Conservation (phyloP, 2,113 vertebrate species). For the Craseonycteris thonglongyai region DNA sequence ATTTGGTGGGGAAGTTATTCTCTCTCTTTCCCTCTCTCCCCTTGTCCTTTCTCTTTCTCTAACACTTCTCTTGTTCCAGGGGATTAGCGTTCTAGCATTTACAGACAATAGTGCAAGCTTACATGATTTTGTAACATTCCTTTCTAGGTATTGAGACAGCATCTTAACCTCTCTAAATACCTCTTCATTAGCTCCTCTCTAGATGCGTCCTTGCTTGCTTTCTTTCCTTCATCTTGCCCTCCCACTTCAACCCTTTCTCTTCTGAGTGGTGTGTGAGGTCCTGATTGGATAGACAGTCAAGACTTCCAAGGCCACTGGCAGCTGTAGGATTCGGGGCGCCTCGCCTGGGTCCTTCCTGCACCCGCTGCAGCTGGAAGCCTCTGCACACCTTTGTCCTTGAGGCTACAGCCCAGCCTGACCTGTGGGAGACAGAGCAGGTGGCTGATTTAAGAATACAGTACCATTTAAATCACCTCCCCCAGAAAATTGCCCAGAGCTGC, state of each 20-base stretch:
- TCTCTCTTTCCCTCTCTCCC: not conserved
- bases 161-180: not conserved
- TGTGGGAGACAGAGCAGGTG: no score
- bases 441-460: not conserved
- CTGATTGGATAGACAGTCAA: not conserved
- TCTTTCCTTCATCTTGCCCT: not conserved
- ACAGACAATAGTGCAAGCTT: not conserved
- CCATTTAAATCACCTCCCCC: not conserved
- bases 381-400: not conserved
- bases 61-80: not conserved
- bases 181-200: not conserved
- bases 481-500: not conserved
- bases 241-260: not conserved
- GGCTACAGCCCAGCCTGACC: not conserved
- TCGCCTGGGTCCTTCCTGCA: rapidly evolving
- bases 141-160: not conserved
- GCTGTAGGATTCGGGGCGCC: no score
- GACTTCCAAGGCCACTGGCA: not conserved
- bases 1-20: constrained; percentile 32
- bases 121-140: not conserved
- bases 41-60: not conserved
- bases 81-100: not conserved
- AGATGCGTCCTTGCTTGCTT: not conserved
- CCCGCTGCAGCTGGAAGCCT: not conserved
- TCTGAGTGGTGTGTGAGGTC: not conserved